Evolutionary conservation across 2,888 invertebrate genomes (phyloP), one percentile per base, ranked within the genome.

Genomic region (Monoplex corrugatus): DNA sequence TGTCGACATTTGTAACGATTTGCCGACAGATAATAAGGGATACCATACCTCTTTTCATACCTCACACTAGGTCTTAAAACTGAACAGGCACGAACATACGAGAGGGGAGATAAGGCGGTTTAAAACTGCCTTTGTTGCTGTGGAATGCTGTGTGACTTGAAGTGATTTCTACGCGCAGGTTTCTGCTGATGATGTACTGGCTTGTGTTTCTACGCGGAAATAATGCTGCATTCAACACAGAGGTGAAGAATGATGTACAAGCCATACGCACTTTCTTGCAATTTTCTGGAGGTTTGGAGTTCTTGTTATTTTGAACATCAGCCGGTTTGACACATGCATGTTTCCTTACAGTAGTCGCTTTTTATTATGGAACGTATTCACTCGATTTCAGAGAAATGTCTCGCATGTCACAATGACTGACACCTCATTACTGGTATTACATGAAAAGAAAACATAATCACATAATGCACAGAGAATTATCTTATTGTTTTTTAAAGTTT

Each of bases 1-100:
- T 82, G n/a, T 82, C 44, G 82, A 82, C 82, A 82, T 82, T 82
- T 82, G 82, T 82, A 82, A 82, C 45, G 82, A 82, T 82, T 44
- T 82, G 82, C 44, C 43, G 82, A 82, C 44, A 82, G 82, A 82
- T 82, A 82, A 82, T 82, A 82, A 32, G n/a, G 82, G 44, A 82
- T 82, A 82, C 82, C 44, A 45, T 44, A 45, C 82, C 82, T n/a
- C 44, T 82, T 44, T 82, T 43, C 38, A 82, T 82, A 82, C 82
- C 82, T 82, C 82, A 82, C 82, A 82, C 82, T 82, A 40, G 16
- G 44, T n/a, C 44, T 45, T n/a, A 44, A 32, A 82, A 19, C 80
- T 32, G 8, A 82, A n/a, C 82, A 44, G 82, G 82, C 82, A 82
- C 82, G 45, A 82, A 82, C 82, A 82, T 82, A 45, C 44, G 82